Base-by-base conservation (phyloP, 2,113 vertebrate species). In the Dunckerocampus dactyliophorus region DNA sequence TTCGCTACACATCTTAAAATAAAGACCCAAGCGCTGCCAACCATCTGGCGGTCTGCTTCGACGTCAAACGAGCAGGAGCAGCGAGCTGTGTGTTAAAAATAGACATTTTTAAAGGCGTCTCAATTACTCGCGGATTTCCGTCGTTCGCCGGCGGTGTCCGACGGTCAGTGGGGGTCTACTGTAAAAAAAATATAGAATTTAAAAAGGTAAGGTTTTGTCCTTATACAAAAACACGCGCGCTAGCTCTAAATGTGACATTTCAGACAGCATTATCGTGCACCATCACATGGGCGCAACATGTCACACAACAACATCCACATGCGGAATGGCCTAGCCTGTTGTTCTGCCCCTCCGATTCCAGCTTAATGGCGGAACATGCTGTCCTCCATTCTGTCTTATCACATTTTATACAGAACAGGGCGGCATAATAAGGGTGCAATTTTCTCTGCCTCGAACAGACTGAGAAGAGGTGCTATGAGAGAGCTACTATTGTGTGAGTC, bases 361-460 rank as follows among this genome's bases (percentile, higher is more conserved):
- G 13, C 31, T n/a, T 37, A 55, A 55, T 20, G 31, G 53, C 31
- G 19, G 53, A 55, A 55, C 53, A 39, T 55, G 28, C 12, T 55
- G 53, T 55, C 11, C 53, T 19, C 53, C 17, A 39, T 55, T 39
- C 37, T 34, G 31, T 37, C 37, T 55, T 34, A 55, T 37, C 31
- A 55, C 16, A 21, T 55, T 55, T 55, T 55, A 39, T 37, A 55
- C 53, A 39, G 28, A 55, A 37, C 31, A 20, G 31, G 19, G 16
- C n/a, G 8, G 31, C 31, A 34, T 37, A 12, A 37, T 10, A 55
- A 55, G 13, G 53, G 31, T 17, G 53, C n/a, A 37, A 37, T 55
- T 37, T 55, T 39, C 53, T 39, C 31, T 13, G 53, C 28, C 17
- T 54, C n/a, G 28, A 54, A 55, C 34, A 55, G 24, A 16, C 24